Percentiles rank a stretch among this genome's conserved stretches.
Conservation (phyloP, 2,888 invertebrate genomes). For the Dione vanillae region DNA sequence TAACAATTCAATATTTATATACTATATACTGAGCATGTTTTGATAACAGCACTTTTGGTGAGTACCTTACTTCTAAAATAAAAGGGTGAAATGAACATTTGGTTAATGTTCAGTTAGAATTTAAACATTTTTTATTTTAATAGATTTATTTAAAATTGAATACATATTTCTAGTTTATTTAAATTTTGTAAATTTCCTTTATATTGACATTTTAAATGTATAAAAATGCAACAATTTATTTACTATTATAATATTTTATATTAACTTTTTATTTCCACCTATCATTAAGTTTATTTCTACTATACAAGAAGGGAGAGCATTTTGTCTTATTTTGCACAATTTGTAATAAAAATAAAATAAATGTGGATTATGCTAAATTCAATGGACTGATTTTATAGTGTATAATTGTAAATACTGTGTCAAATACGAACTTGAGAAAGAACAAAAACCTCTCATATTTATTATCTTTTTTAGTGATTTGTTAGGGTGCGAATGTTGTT, state of each 20-base stretch:
- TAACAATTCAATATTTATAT: not conserved
- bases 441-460: slow-evolving; percentile 79
- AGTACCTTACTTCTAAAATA: not conserved
- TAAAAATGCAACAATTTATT: slow-evolving; percentile 16
- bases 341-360: slow-evolving; percentile 44
- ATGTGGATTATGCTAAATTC: slow-evolving; percentile 60
- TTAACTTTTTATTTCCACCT: slow-evolving; percentile 8
- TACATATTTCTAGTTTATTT: slow-evolving; percentile 7
- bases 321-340: slow-evolving; percentile 55
- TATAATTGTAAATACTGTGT: slow-evolving; percentile 72
- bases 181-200: not conserved
- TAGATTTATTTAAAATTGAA: slow-evolving; percentile 12
- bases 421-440: slow-evolving; percentile 72
- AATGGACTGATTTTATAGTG: slow-evolving; percentile 65
- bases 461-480: slow-evolving; percentile 68
- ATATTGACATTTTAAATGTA: slow-evolving; percentile 22
- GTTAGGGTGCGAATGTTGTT: slow-evolving; percentile 68
- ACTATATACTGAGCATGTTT: not conserved
- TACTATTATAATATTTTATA: slow-evolving; percentile 12
- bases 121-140: not conserved
- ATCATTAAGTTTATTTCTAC: slow-evolving; percentile 32
- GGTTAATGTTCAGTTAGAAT: not conserved
- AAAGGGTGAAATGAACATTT: not conserved
- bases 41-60: not conserved
- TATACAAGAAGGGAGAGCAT: slow-evolving; percentile 59